Evolutionary conservation across 2,113 vertebrate genomes (phyloP), one percentile per base, ranked within the genome.

Genomic region (Limanda limanda): DNA sequence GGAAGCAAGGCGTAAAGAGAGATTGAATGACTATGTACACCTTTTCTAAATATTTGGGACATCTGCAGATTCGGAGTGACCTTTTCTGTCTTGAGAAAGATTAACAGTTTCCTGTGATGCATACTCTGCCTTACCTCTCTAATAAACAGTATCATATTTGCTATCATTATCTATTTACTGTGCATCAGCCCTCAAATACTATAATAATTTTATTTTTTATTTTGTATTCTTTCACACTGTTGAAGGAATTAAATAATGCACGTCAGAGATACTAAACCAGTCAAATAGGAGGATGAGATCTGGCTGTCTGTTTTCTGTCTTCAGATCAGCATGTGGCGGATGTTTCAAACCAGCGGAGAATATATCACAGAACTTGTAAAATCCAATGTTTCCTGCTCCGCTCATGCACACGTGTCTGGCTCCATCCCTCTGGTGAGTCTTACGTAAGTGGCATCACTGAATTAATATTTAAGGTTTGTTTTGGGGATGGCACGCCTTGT

Each of bases 11-110:
- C 74, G 70, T 87, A 71, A 93, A 92, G 92, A 95, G 89, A 91
- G 94, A 94, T 90, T 88, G 92, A 93, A 95, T 93, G 95, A 92
- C 95, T 88, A 92, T 88, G 94, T 94, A 90, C 95, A 97, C 96
- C 95, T 97, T 94, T 85, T 90, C 91, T 99, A 98, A 99, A 98
- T 98, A 97, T 98, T 98, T 98, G 92, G 91, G 93, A 93, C 91
- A 93, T 94, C 87, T 93, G 89, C 94, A 95, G 95, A 96, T 96
- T 91, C 81, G 82, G 94, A 94, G 94, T 94, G 95, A 96, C 93
- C 91, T 93, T 91, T 86, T 74, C 92, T 94, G 93, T 93, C 91
- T 62, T 48, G 21, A 78, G 76, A 80, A 88, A 89, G 95, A 95
- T 95, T 84, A 93, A 95, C 91, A 24, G 78, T 89, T 97, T 97